Evolutionary conservation across 64 coral and sea anemone genomes (phyloP).

Genomic region (Montipora foliosa): DNA sequence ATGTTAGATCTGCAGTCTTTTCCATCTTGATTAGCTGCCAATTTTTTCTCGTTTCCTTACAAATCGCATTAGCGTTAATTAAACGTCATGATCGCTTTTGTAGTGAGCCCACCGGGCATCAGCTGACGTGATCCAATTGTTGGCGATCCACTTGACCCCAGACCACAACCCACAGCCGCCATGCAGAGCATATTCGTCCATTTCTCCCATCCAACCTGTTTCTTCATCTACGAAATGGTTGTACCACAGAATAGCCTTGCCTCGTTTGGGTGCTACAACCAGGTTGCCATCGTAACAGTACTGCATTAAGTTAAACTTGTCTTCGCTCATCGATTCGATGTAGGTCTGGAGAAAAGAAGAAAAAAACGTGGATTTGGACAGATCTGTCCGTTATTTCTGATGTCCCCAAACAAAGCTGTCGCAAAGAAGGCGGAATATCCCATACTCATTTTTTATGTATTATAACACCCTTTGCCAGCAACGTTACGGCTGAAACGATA

Average conservation of each 20-base stretch:
- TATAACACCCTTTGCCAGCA: too few relatives aligned
- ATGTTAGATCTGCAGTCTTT: too few relatives aligned
- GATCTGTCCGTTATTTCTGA: too few relatives aligned
- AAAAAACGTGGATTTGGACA: background rate
- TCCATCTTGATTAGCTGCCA: too few relatives aligned
- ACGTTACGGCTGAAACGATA: too few relatives aligned
- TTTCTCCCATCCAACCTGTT: conserved; percentile 73
- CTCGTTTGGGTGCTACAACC: conserved; percentile 63
- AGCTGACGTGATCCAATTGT: conserved; percentile 74
- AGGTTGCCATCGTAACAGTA: conserved; percentile 63
- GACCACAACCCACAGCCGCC: conserved; percentile 78
- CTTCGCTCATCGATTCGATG: conserved; percentile 20
- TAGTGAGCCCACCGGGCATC: conserved; percentile 41
- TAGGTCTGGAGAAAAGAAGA: background rate
- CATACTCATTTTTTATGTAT: too few relatives aligned
- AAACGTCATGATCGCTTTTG: conserved; percentile 39
- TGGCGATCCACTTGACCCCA: conserved; percentile 82
- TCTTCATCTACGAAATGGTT: conserved; percentile 82
- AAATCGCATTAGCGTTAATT: background rate
- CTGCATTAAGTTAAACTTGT: conserved; percentile 76
- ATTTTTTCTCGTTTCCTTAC: too few relatives aligned
- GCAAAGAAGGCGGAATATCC: too few relatives aligned
- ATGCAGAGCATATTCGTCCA: conserved; percentile 77
- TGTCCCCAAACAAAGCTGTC: background rate
- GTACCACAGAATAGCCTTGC: conserved; percentile 85